Conservation (phyloP, 1,140 invertebrate species). For the Formica selysi region DNA sequence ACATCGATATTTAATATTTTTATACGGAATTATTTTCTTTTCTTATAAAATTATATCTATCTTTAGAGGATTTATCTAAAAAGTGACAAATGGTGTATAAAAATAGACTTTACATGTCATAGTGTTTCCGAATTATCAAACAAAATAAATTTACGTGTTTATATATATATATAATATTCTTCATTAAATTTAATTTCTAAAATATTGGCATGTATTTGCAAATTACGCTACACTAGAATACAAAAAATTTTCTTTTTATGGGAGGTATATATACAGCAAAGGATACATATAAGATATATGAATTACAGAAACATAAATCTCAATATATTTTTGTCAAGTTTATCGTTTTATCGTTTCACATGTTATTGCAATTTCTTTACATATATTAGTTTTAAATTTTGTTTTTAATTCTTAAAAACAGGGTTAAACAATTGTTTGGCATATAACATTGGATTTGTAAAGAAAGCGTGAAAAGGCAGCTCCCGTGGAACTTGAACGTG, state of each 20-base stretch:
- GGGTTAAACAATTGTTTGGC: background rate
- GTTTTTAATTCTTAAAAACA: background rate
- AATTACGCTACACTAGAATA: background rate
- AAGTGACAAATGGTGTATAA: background rate
- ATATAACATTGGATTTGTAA: background rate
- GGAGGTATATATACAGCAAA: too few species aligned
- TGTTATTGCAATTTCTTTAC: background rate
- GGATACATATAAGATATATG: too few species aligned
- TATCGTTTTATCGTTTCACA: background rate
- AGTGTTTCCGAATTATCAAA: too few species aligned
- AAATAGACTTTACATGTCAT: too few species aligned
- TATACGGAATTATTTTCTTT: background rate
- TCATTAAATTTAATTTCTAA: too few species aligned
- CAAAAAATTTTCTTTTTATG: background rate
- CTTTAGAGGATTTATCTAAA: background rate
- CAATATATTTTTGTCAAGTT: background rate
- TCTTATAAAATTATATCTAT: background rate
- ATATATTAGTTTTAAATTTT: background rate
- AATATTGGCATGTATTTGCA: background rate
- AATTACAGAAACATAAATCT: slow-evolving; percentile 13
- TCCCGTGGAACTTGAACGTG: background rate
- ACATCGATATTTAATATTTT: background rate
- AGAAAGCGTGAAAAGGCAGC: background rate
- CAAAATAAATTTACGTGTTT: too few species aligned
- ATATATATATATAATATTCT: too few species aligned